phyloP scores from a whole-genome alignment of 2,113 vertebrate species.

The Bombycilla garrulus region DNA sequence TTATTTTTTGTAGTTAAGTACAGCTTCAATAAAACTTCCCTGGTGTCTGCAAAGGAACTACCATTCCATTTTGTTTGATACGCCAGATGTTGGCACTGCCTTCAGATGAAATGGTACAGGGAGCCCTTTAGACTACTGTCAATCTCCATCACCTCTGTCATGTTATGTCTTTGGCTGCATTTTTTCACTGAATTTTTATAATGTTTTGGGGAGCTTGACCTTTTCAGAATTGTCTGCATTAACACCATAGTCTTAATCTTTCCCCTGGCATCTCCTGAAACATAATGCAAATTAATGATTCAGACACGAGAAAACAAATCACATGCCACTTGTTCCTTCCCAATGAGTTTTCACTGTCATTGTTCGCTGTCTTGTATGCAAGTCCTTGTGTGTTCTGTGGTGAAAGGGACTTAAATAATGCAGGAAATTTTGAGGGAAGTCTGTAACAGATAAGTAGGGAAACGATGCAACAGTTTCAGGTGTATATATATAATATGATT shows the following conservation, averaged over 20 bases:
- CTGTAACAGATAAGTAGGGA: not conserved
- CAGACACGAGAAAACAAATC: not conserved
- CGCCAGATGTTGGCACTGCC: not conserved
- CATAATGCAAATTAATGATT: conserved; percentile 17
- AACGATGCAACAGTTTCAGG: not conserved
- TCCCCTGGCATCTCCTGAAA: not conserved
- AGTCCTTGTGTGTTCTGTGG: not conserved
- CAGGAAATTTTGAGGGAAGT: not conserved
- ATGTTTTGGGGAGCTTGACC: not conserved
- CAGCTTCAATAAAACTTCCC: not conserved
- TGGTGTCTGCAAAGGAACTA: not conserved
- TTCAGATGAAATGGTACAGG: not conserved
- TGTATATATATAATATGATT: not conserved
- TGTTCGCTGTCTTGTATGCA: not conserved
- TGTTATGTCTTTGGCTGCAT: not conserved
- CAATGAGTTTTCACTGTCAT: not conserved
- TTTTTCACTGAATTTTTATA: not conserved
- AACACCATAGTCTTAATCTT: not conserved
- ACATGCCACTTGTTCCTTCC: not conserved
- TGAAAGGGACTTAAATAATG: not conserved
- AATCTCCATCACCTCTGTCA: not conserved
- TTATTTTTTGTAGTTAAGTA: not conserved
- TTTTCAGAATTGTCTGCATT: not conserved
- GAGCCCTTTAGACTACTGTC: not conserved
- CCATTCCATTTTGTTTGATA: not conserved